Conservation (phyloP, 2,113 vertebrate species). For the Hemichromis elongatus region DNA sequence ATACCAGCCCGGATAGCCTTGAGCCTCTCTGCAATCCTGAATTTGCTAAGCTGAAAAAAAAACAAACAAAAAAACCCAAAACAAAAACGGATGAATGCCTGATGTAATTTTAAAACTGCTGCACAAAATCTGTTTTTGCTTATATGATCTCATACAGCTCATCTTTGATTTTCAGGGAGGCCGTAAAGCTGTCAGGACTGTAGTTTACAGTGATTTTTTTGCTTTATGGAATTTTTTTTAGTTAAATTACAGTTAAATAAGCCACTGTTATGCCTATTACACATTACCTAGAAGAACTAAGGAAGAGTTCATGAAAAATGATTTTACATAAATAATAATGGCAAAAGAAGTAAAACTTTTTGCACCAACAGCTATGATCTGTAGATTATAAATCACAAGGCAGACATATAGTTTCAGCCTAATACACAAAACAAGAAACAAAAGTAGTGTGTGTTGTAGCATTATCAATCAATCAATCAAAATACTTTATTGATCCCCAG, state of each 20-base stretch:
- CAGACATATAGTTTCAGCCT: not conserved
- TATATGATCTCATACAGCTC: not conserved
- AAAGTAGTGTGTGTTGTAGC: not conserved
- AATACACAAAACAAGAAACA: not conserved
- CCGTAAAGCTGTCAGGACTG: not conserved
- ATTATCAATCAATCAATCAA: too few species aligned
- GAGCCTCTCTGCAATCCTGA: too few species aligned
- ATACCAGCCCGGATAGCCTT: too few species aligned
- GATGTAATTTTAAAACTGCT: not conserved
- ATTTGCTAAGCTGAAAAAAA: too few species aligned
- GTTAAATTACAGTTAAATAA: not conserved
- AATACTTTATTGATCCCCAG: too few species aligned
- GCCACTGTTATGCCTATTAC: not conserved
- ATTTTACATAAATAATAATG: not conserved
- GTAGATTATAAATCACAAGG: not conserved
- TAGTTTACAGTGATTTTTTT: not conserved
- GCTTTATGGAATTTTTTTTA: not conserved
- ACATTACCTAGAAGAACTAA: not conserved
- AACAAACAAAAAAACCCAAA: too few species aligned
- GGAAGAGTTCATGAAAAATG: not conserved
- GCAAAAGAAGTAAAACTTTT: not conserved
- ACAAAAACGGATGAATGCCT: not conserved
- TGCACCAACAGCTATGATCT: not conserved
- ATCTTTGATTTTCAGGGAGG: not conserved
- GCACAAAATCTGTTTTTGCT: not conserved